Evolutionary conservation across 1,140 invertebrate species (phyloP).

Genomic region (Sesamia nonagrioides): DNA sequence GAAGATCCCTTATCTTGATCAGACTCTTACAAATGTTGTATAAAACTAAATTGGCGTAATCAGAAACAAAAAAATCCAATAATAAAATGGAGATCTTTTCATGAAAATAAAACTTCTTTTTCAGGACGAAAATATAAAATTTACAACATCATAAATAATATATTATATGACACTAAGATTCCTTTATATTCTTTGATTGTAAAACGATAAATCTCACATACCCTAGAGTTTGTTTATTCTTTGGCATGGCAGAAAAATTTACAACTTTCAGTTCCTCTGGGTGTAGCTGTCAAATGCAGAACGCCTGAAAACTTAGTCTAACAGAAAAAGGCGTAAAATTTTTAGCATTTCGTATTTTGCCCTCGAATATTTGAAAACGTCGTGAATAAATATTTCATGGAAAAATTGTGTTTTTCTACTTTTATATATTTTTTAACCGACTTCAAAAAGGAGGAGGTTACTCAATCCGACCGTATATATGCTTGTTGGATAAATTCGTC

Average conservation of each 20-base stretch:
- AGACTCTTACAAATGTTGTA: background rate
- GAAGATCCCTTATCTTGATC: too few species aligned
- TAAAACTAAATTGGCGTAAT: background rate
- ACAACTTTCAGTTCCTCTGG: background rate
- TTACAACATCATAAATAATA: constrained; percentile 13
- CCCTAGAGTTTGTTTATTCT: background rate
- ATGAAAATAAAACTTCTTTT: constrained; percentile 8
- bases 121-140: background rate
- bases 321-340: background rate
- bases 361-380: too few species aligned
- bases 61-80: background rate
- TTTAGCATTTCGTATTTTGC: too few species aligned
- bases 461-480: too few species aligned
- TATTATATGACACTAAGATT: background rate
- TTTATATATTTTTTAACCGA: too few species aligned
- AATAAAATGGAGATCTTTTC: constrained; percentile 1
- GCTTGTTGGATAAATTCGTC: too few species aligned
- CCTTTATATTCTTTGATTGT: constrained; percentile 26
- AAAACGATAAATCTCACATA: background rate
- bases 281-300: background rate
- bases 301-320: background rate
- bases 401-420: too few species aligned
- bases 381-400: too few species aligned
- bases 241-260: background rate
- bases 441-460: too few species aligned